phyloP scores from a whole-genome alignment of 2,113 vertebrate genomes.

The Alces alces region DNA sequence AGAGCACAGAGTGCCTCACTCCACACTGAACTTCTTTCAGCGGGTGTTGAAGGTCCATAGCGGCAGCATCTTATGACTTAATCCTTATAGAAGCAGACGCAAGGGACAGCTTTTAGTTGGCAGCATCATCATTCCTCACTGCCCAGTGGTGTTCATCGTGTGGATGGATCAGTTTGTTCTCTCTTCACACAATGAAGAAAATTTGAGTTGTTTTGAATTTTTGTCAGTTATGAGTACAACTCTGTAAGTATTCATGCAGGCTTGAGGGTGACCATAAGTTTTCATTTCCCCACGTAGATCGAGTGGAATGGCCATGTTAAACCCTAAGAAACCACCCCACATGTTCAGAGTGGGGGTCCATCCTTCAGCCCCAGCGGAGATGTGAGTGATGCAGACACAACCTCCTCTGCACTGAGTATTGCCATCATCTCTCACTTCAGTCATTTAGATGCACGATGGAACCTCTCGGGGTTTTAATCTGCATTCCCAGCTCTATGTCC shows the following conservation, averaged over 20 bases:
- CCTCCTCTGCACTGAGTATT: rapidly evolving
- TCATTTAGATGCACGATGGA: rapidly evolving
- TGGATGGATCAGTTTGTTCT: not conserved
- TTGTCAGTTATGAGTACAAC: not conserved
- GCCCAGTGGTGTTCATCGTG: not conserved
- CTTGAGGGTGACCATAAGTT: not conserved
- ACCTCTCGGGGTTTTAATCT: rapidly evolving
- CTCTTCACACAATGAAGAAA: not conserved
- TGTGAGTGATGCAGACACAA: rapidly evolving
- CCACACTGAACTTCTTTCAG: not conserved
- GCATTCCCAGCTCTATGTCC: rapidly evolving
- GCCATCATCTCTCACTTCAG: rapidly evolving
- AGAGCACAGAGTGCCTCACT: not conserved
- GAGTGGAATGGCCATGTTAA: rapidly evolving
- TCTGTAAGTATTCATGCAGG: not conserved
- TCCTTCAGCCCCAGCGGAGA: not conserved
- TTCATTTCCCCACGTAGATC: not conserved
- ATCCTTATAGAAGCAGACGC: not conserved
- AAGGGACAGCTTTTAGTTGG: rapidly evolving
- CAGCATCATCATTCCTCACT: not conserved
- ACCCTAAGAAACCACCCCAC: not conserved
- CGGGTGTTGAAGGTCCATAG: not conserved
- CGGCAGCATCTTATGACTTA: not conserved
- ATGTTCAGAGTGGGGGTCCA: not conserved
- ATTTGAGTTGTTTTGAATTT: not conserved